A percentile compares a stretch with the other conserved stretches of the same genome.
Evolutionary conservation across 2,888 invertebrate species (phyloP).

Genomic region (Gymnoscelis rufifasciata): DNA sequence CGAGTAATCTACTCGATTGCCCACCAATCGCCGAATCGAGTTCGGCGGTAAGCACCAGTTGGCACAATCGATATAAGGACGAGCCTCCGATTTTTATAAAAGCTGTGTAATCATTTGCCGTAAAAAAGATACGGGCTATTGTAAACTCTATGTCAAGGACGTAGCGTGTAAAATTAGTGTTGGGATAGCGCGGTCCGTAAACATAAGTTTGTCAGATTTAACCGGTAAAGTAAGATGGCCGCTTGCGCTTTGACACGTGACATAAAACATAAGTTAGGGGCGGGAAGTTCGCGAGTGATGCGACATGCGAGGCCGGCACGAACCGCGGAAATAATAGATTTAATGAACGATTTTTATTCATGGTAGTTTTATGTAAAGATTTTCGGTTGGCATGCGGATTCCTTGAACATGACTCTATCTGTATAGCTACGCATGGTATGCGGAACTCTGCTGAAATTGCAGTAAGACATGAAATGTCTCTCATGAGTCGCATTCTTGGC

Average conservation of each 20-base stretch:
- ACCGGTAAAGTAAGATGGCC: conserved; percentile 63
- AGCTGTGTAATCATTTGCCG: conserved; percentile 36
- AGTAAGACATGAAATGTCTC: conserved; percentile 1
- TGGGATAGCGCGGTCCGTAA: conserved; percentile 35
- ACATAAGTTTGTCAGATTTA: conserved; percentile 46
- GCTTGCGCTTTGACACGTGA: conserved; percentile 64
- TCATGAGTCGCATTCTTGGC: background rate
- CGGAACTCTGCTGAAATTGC: conserved; percentile 3
- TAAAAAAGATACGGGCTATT: conserved; percentile 35
- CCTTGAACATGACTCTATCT: conserved; percentile 17
- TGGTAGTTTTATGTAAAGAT: conserved; percentile 58
- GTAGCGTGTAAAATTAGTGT: conserved; percentile 41
- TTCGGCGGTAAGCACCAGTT: conserved; percentile 74
- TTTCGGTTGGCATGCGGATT: conserved; percentile 29
- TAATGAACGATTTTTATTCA: conserved; percentile 71
- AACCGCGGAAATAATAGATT: conserved; percentile 60
- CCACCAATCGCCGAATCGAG: conserved; percentile 62
- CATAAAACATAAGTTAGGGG: conserved; percentile 72
- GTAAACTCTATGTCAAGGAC: conserved; percentile 50
- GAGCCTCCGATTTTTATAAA: conserved; percentile 59
- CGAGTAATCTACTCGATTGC: conserved; percentile 62
- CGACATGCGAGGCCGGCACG: conserved; percentile 72
- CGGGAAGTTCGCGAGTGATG: conserved; percentile 70
- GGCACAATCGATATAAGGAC: conserved; percentile 74
- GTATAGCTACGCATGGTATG: conserved; percentile 1